These are phyloP conservation scores for Argopecten irradians DNA, from an alignment of 1,140 invertebrate genomes.

Conservation along the genomic window DNA sequence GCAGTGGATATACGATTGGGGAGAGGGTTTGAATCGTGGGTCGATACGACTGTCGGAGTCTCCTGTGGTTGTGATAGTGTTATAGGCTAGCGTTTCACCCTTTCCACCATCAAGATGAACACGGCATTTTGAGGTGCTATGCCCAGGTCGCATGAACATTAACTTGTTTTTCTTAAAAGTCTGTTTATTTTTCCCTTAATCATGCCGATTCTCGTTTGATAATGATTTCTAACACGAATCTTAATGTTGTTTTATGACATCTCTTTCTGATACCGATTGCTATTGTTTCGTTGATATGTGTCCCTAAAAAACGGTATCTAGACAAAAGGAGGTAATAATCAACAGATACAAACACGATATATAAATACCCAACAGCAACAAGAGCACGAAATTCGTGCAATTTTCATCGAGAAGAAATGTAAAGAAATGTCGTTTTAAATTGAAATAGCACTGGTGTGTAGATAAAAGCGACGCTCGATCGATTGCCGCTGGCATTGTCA, in stretches of 20 bases:
- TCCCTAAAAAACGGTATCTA: background rate
- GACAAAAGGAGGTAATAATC: background rate
- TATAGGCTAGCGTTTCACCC: background rate
- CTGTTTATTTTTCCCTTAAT: background rate
- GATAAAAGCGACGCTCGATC: background rate
- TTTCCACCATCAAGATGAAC: background rate
- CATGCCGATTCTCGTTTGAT: background rate
- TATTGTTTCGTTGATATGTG: background rate
- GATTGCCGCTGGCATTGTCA: background rate
- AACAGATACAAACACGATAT: background rate
- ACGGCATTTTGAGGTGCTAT: background rate
- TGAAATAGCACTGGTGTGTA: background rate
- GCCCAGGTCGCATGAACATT: background rate
- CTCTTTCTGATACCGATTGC: background rate
- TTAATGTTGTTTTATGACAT: background rate
- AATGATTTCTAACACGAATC: background rate
- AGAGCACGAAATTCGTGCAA: background rate
- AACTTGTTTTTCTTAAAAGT: background rate
- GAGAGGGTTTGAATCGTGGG: background rate
- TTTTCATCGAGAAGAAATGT: background rate
- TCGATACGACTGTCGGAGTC: background rate
- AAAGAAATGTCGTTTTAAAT: background rate
- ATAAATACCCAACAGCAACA: slow-evolving; percentile 14
- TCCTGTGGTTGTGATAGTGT: background rate
- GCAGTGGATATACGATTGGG: background rate